Evolutionary conservation across 2,113 vertebrate species (phyloP), one percentile per base, ranked within the genome.

Genomic region (Hymenochirus boettgeri): DNA sequence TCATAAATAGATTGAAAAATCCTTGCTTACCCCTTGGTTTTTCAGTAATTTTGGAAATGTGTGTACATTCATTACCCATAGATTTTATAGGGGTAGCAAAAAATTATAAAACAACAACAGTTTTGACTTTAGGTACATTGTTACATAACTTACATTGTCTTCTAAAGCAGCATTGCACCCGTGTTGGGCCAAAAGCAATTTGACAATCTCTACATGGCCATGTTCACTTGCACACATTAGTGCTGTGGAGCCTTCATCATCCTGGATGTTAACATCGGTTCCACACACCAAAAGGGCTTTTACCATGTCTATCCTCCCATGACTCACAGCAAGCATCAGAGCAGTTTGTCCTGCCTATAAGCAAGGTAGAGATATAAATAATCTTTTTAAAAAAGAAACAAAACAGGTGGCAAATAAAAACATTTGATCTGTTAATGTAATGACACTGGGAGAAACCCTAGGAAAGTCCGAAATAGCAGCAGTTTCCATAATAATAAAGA

Each of bases 191-290:
- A 98, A 85, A 71, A 98, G 84, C 74, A 98, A 89, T 63, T 97
- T 98, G 35, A 98, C 94, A 2, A 97, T 96, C 81, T 97, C 95
- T 2, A 91, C 95, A 1, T 98, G 95, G 2, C 96, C 95, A 0
- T 98, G 96, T 50, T 98, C 96, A 33, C 96, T 97, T 71, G 96
- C 96, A 5, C 96, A 98, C 96, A 98, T 98, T 61, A 98, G 88
- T 7, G 96, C 95, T 0, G 94, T 97, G 54, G 96, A 98, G 55
- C 96, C 96, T 73, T 98, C 96, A 0, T 98, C 95, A 0, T 98
- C 96, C 79, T 98, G 94, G 74, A 96, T 77, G 77, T 97, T 97
- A 74, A 98, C 93, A 1, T 97, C 91, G 4, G 94, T 94, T 4
- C 90, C 85, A 47, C 94, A 95, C 52, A 78, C 88, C 76, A 98